These are phyloP conservation scores for Drosophila repleta DNA, from an alignment of 1,140 invertebrate genomes.

Conservation along the genomic window DNA sequence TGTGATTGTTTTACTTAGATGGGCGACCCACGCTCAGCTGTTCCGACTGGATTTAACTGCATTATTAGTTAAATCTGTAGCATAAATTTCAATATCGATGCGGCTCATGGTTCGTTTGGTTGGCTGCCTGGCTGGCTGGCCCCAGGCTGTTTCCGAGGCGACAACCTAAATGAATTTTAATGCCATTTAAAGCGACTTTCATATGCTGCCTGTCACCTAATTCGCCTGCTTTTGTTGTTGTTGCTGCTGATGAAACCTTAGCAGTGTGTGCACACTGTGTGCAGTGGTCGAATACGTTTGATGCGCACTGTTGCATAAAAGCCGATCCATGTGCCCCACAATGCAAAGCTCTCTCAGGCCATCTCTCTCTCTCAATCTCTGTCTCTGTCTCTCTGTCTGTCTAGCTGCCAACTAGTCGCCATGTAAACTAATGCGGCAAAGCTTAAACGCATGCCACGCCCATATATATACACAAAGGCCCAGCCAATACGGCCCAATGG, in stretches of 20 bases:
- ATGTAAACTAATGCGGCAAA: slow-evolving; percentile 60
- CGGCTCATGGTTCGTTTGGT: slow-evolving; percentile 2
- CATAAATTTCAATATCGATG: slow-evolving; percentile 82
- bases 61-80: slow-evolving; percentile 79
- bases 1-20: slow-evolving; percentile 80
- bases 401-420: slow-evolving; percentile 16
- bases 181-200: slow-evolving; percentile 72
- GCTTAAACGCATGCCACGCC: slow-evolving; percentile 43
- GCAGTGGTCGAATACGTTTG: slow-evolving; percentile 60
- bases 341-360: slow-evolving; percentile 58
- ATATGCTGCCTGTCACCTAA: slow-evolving; percentile 54
- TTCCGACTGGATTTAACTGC: slow-evolving; percentile 75
- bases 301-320: slow-evolving; percentile 79
- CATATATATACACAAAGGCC: slow-evolving; percentile 7
- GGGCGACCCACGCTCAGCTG: slow-evolving; percentile 36
- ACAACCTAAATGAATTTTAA: slow-evolving; percentile 80
- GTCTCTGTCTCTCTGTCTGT: neutral
- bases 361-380: too few species aligned
- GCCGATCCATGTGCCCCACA: slow-evolving; percentile 53
- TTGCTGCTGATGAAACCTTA: slow-evolving; percentile 55
- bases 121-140: neutral
- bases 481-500: slow-evolving; percentile 26
- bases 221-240: slow-evolving; percentile 14
- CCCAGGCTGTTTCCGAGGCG: slow-evolving; percentile 23
- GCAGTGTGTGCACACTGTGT: slow-evolving; percentile 44